Percentiles rank a stretch among this genome's conserved stretches.
These are phyloP conservation scores for Zalophus californianus DNA, from an alignment of 2,797 vertebrate genomes.

Conservation along the genomic window DNA sequence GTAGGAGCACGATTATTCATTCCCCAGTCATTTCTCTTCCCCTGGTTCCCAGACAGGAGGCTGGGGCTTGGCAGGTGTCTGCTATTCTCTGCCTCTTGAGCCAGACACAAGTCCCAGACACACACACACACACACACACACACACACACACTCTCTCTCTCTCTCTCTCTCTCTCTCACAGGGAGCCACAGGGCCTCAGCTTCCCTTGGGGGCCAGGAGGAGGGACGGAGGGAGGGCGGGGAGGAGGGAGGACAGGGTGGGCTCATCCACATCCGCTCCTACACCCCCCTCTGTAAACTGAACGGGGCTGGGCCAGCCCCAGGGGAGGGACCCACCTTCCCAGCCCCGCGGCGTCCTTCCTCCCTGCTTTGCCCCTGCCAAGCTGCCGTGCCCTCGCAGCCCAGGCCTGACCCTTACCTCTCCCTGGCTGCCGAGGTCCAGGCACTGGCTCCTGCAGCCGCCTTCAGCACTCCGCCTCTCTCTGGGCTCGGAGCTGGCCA, in stretches of 20 bases:
- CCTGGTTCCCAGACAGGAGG: slow-evolving; percentile 9
- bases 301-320: not conserved
- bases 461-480: not conserved
- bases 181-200: not conserved
- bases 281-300: not conserved
- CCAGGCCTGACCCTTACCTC: slow-evolving; percentile 67
- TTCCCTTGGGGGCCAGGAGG: not conserved
- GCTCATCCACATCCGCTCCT: not conserved
- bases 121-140: not conserved
- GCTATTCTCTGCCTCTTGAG: slow-evolving; percentile 8
- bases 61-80: slow-evolving; percentile 61
- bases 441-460: slow-evolving; percentile 6
- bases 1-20: not conserved
- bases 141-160: not conserved
- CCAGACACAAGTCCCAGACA: slow-evolving; percentile 65
- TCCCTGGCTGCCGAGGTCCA: slow-evolving; percentile 47
- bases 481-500: not conserved
- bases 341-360: not conserved
- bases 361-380: not conserved
- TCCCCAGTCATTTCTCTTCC: not conserved
- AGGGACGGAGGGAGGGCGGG: not conserved
- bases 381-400: not conserved
- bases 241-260: not conserved
- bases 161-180: not conserved
- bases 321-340: not conserved